Percentiles rank a stretch among this genome's conserved stretches.
These are phyloP conservation scores for Sebastes cheni DNA, from an alignment of 2,797 vertebrate genomes.

Conservation along the genomic window DNA sequence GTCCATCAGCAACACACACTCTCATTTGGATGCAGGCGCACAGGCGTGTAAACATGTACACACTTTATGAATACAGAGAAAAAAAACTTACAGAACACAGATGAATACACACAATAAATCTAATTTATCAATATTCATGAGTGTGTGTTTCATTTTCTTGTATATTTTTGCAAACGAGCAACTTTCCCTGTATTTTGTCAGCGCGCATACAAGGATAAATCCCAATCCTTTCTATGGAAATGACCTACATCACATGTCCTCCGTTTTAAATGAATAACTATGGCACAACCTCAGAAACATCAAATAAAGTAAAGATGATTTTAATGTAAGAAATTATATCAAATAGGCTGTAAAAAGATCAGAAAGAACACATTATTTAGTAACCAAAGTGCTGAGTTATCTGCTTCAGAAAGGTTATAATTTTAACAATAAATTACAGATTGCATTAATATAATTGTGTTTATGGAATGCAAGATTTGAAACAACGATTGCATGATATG, in stretches of 20 bases:
- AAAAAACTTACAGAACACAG: neutral
- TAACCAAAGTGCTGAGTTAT: neutral
- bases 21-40: conserved; percentile 44
- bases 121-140: neutral
- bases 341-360: neutral
- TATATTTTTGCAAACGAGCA: neutral
- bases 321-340: neutral
- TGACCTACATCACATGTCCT: neutral
- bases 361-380: neutral
- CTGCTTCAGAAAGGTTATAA: neutral
- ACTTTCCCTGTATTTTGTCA: neutral
- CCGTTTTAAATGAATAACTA: neutral
- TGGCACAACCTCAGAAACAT: neutral
- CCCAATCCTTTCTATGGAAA: neutral
- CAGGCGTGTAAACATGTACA: conserved; percentile 21
- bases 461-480: neutral
- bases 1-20: conserved; percentile 32
- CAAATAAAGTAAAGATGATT: neutral
- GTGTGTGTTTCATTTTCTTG: neutral
- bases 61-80: neutral
- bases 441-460: neutral
- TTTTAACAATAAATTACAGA: conserved; percentile 12
- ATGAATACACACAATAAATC: neutral
- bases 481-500: neutral
- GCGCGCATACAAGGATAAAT: neutral